Evolutionary conservation across 1,140 invertebrate genomes (phyloP), one percentile per base, ranked within the genome.

Genomic region (Frieseomelitta varia): DNA sequence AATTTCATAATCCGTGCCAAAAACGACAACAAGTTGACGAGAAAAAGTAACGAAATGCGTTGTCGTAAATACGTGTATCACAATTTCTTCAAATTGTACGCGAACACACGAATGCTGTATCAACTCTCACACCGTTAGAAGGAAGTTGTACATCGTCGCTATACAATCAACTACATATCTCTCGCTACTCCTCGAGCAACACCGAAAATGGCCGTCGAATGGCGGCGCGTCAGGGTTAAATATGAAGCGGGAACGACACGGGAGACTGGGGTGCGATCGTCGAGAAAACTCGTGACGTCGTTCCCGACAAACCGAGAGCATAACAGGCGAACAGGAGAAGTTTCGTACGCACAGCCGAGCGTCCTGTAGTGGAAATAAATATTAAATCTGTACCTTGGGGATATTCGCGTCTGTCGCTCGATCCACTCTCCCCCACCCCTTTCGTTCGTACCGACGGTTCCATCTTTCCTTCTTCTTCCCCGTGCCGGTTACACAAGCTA

Each of bases 321-420:
- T 53, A 77, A 77, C 65, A 47, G 63, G 30, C 81, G 67, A 58
- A 19, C 21, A 72, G 67, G 65, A 84, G 67, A 79, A 84, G 67
- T 58, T 72, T 81, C 72, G 84, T 61, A 27, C 73, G 56, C 47
- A 27, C 27, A 55, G 19, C 24, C 30, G 51, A 34, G 65, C 71
- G 72, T 72, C 79, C 84, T 88, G 84, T 84, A 79, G 58, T 58
- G 81, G 74, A 85, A 86, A 81, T 87, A 90, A 90, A 90, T 90
- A 90, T 90, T 88, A 90, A 90, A 90, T 90, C 86, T 88, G 81
- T 67, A 86, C 63, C 87, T 88, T 39, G 67, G 72, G 80, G 61
- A 79, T 73, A 67, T 77, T 72, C 69, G 79, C 39, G 78, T 75
- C 79, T 74, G 56, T 30, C 39, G 55, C 30, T 21, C 1, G 12